phyloP scores from a whole-genome alignment of 2,888 invertebrate species.

The Mesoligia furuncula region DNA sequence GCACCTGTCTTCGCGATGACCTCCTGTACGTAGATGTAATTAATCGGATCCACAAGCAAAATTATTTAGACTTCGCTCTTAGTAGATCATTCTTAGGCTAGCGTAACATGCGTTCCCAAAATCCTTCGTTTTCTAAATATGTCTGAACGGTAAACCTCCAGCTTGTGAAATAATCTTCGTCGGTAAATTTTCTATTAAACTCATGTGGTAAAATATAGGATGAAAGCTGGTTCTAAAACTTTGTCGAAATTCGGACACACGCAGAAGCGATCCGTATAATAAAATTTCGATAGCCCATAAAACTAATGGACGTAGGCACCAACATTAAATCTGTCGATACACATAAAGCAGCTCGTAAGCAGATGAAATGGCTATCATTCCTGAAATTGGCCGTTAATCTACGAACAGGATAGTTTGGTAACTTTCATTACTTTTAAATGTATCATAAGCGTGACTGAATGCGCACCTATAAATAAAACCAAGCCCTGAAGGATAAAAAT shows the following conservation, averaged over 20 bases:
- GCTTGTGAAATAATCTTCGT: not conserved
- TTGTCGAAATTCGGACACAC: constrained; percentile 14
- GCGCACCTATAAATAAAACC: too few species aligned
- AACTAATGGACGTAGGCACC: constrained; percentile 51
- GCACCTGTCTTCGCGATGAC: not conserved
- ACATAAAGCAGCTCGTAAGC: constrained; percentile 60
- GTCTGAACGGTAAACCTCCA: too few species aligned
- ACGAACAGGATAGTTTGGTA: constrained; percentile 37
- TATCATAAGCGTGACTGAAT: not conserved
- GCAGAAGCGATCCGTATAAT: constrained; percentile 32
- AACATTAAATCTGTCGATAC: constrained; percentile 56
- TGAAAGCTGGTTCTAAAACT: not conserved
- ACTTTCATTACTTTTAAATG: constrained; percentile 26
- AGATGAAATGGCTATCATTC: constrained; percentile 50
- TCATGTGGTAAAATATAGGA: not conserved
- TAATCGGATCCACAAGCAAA: not conserved
- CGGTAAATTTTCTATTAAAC: not conserved
- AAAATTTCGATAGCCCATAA: too few species aligned
- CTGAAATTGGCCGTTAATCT: constrained; percentile 55
- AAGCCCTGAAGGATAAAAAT: not conserved
- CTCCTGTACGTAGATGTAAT: not conserved
- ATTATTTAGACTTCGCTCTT: not conserved
- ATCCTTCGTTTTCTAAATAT: not conserved
- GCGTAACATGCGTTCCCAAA: not conserved
- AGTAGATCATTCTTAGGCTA: not conserved